Conservation (phyloP, 1,140 invertebrate species). For the Drosophila busckii region DNA sequence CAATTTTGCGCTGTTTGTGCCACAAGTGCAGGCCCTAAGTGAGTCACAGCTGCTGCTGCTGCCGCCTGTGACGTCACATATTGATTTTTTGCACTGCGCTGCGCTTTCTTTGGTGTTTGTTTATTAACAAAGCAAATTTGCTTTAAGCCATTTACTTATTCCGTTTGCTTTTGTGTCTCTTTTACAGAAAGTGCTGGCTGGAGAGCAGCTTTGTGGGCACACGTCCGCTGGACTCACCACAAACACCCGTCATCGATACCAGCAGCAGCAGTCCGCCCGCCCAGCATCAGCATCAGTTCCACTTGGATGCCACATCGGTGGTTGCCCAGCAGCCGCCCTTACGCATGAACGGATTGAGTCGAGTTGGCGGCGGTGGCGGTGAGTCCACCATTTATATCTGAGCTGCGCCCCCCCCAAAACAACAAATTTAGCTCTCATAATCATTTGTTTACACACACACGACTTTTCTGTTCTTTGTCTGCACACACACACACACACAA, state of each 20-base stretch:
- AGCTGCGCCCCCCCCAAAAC: slow-evolving; percentile 5
- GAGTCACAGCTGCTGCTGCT: slow-evolving; percentile 31
- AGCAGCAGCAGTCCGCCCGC: slow-evolving; percentile 35
- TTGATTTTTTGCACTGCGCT: slow-evolving; percentile 44
- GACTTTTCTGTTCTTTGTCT: background rate
- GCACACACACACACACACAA: too few relatives aligned
- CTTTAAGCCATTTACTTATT: background rate
- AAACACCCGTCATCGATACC: slow-evolving; percentile 87
- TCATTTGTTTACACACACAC: too few relatives aligned
- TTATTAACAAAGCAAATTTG: slow-evolving; percentile 13
- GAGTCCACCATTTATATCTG: slow-evolving; percentile 75
- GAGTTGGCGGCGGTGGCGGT: slow-evolving; percentile 73
- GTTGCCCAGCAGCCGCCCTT: slow-evolving; percentile 43
- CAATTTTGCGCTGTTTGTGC: slow-evolving; percentile 15
- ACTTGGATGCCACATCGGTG: slow-evolving; percentile 32
- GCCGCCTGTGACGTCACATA: slow-evolving; percentile 44
- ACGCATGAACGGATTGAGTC: slow-evolving; percentile 72
- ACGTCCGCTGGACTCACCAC: slow-evolving; percentile 89
- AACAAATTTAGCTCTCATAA: too few relatives aligned
- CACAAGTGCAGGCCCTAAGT: slow-evolving; percentile 38
- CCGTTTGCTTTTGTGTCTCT: too few relatives aligned
- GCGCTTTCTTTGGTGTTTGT: slow-evolving; percentile 11
- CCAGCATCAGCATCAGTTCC: slow-evolving; percentile 27
- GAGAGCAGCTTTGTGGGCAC: slow-evolving; percentile 94
- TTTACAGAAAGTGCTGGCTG: slow-evolving; percentile 85